Conservation (phyloP, 2,888 invertebrate genomes). For the Apamea anceps region DNA sequence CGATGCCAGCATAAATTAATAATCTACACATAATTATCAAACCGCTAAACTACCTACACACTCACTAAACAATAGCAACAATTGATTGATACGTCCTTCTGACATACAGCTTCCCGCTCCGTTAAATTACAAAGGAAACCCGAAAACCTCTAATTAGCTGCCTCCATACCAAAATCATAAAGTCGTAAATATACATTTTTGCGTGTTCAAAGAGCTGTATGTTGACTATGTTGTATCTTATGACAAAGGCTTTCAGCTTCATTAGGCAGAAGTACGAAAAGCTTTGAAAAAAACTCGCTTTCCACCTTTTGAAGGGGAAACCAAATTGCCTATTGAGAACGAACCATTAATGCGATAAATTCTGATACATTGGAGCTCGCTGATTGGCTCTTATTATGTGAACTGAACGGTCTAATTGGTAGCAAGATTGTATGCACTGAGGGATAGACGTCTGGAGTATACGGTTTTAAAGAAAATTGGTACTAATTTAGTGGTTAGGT, state of each 20-base stretch:
- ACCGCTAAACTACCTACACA: constrained; percentile 19
- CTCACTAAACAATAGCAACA: constrained; percentile 34
- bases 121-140: constrained; percentile 38
- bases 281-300: constrained; percentile 65
- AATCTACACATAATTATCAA: constrained; percentile 16
- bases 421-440: background rate
- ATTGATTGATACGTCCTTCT: constrained; percentile 35
- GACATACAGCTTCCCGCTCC: constrained; percentile 25
- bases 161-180: constrained; percentile 49
- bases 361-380: constrained; percentile 30
- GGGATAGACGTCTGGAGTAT: background rate
- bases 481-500: background rate
- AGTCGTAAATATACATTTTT: constrained; percentile 60
- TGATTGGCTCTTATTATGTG: constrained; percentile 50
- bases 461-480: constrained; percentile 1
- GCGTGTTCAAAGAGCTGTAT: constrained; percentile 47
- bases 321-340: constrained; percentile 73
- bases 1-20: constrained; percentile 5
- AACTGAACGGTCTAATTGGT: constrained; percentile 37
- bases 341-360: constrained; percentile 67
- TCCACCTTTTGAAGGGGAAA: constrained; percentile 58
- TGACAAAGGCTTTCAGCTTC: constrained; percentile 77
- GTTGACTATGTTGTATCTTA: constrained; percentile 70
- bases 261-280: constrained; percentile 71
- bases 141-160: constrained; percentile 39